Evolutionary conservation across 2,797 vertebrate genomes (phyloP).

Genomic region (Graptemys geographica): DNA sequence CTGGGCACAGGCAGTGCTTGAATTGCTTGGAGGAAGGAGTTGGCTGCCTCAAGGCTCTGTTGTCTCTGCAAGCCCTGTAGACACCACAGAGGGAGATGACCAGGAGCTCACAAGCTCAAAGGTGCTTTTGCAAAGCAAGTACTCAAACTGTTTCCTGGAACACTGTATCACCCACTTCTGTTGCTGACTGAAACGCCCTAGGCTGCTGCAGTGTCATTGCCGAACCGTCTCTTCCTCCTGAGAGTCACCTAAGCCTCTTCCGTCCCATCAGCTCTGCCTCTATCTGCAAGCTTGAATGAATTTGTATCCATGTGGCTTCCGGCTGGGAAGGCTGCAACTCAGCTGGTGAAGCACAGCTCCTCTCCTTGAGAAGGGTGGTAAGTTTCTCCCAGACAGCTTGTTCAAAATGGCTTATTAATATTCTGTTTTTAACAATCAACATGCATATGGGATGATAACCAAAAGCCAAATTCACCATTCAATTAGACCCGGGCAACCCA

Average conservation of each 20-base stretch:
- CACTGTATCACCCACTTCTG: not conserved
- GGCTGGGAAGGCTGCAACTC: not conserved
- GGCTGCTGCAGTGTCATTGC: not conserved
- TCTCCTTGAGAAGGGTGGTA: fast-evolving
- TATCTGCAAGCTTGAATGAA: not conserved
- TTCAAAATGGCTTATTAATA: fast-evolving
- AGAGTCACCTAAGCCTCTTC: not conserved
- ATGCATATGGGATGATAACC: not conserved
- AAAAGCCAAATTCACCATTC: not conserved
- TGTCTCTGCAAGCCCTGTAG: not conserved
- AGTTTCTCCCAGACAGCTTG: not conserved
- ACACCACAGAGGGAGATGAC: not conserved
- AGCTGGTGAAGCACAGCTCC: not conserved
- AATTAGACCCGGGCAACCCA: fast-evolving
- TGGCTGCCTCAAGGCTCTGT: not conserved
- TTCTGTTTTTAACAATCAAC: not conserved
- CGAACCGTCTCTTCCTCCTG: fast-evolving
- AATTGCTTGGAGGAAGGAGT: not conserved
- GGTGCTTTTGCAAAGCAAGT: not conserved
- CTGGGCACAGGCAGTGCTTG: not conserved
- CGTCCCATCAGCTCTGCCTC: not conserved
- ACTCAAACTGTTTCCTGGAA: not conserved
- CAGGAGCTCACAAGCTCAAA: not conserved
- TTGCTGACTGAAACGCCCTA: not conserved
- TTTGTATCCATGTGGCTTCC: not conserved